Conservation (phyloP, 2,888 invertebrate species). For the Ormia ochracea region DNA sequence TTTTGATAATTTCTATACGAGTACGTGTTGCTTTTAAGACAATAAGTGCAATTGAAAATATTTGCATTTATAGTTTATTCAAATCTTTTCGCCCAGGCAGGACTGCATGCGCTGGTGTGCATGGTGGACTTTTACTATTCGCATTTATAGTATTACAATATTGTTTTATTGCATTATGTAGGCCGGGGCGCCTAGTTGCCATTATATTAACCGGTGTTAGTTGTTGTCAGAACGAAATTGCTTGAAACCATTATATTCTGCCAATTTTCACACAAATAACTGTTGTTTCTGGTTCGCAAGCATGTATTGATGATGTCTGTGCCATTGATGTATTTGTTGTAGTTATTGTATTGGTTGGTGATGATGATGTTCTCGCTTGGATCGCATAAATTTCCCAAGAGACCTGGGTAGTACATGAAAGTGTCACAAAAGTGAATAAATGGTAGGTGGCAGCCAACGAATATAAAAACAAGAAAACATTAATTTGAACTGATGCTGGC, state of each 20-base stretch:
- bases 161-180: conserved; percentile 34
- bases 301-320: not conserved
- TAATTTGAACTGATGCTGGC: not conserved
- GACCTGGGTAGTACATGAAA: conserved; percentile 65
- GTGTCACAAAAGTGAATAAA: conserved; percentile 54
- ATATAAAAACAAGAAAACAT: not conserved
- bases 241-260: conserved; percentile 26
- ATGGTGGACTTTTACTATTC: no score
- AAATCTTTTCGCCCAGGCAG: not conserved
- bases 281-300: not conserved
- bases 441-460: conserved; percentile 31
- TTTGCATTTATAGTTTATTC: not conserved
- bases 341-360: conserved; percentile 53
- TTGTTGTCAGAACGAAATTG: conserved; percentile 36
- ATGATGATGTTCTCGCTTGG: conserved; percentile 75
- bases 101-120: not conserved
- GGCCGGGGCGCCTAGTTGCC: not conserved
- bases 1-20: not conserved
- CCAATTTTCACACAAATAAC: conserved; percentile 17
- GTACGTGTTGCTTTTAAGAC: not conserved
- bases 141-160: conserved; percentile 16
- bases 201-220: conserved; percentile 7
- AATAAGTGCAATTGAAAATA: not conserved
- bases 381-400: conserved; percentile 73
- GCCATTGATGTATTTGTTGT: conserved; percentile 26